Percentiles rank a stretch among this genome's conserved stretches.
Conservation (phyloP, 2,797 vertebrate genomes). For the Clarias fuscus region DNA sequence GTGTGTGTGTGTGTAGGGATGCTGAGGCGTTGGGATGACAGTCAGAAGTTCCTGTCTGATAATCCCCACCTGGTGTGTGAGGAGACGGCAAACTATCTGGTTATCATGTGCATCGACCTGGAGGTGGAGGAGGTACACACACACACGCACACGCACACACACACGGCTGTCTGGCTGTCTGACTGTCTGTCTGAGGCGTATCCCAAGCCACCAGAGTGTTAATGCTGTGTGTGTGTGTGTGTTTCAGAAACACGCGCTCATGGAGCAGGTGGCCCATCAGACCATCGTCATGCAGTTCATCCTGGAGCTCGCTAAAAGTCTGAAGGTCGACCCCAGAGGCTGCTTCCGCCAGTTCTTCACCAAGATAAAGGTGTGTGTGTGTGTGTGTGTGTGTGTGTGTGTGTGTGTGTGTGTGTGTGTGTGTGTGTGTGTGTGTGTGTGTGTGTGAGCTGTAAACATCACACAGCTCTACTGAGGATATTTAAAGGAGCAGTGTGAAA, state of each 20-base stretch:
- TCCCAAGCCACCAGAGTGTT: background rate
- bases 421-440: too few relatives aligned
- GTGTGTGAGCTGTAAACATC: background rate
- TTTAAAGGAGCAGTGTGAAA: background rate
- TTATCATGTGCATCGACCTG: constrained; percentile 86
- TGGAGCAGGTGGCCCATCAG: constrained; percentile 93
- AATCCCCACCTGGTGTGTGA: constrained; percentile 86
- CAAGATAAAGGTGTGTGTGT: constrained; percentile 84
- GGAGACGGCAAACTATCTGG: constrained; percentile 86
- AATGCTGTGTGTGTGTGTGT: constrained; percentile 15
- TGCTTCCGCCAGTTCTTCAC: constrained; percentile 90
- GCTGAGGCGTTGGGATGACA: constrained; percentile 90
- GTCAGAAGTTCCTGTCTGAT: constrained; percentile 87
- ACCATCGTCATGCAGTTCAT: constrained; percentile 93
- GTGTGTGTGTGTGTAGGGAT: constrained; percentile 72
- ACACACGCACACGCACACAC: background rate
- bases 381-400: too few relatives aligned
- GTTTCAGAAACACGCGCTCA: constrained; percentile 83
- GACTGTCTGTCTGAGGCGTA: background rate
- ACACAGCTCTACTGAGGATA: background rate
- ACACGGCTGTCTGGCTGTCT: background rate
- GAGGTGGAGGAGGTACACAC: constrained; percentile 73
- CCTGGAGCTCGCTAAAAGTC: constrained; percentile 81
- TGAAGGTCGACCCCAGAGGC: constrained; percentile 83
- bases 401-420: background rate